phyloP scores from a whole-genome alignment of 2,113 vertebrate genomes.

The Mormyrus iriodes region DNA sequence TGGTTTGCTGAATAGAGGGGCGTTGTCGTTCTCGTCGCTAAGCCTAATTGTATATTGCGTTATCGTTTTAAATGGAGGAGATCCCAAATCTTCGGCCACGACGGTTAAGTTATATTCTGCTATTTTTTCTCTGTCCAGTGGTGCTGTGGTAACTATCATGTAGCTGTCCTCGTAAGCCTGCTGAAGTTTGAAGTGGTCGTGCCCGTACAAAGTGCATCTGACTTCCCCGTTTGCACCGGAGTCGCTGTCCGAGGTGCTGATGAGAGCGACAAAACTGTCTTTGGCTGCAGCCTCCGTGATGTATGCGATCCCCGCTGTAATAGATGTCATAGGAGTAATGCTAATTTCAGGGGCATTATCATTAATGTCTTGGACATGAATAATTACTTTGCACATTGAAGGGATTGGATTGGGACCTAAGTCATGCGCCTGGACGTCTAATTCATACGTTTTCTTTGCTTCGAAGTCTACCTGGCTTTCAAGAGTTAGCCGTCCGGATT shows the following conservation, averaged over 20 bases:
- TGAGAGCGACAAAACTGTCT: conserved; percentile 89
- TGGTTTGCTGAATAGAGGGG: conserved; percentile 71
- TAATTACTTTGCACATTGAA: conserved; percentile 79
- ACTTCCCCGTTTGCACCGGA: conserved; percentile 83
- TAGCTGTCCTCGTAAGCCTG: conserved; percentile 92
- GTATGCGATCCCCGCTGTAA: conserved; percentile 62
- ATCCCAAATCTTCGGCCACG: conserved; percentile 85
- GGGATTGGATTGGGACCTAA: conserved; percentile 77
- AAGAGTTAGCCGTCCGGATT: conserved; percentile 75
- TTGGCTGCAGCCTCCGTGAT: conserved; percentile 75
- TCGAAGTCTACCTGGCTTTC: conserved; percentile 83
- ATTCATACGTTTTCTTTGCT: conserved; percentile 82
- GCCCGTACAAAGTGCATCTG: conserved; percentile 83
- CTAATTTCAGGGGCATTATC: conserved; percentile 89
- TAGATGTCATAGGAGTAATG: conserved; percentile 81
- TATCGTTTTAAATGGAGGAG: conserved; percentile 75
- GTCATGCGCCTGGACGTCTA: conserved; percentile 85
- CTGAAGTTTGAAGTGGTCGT: conserved; percentile 85
- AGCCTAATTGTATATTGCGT: conserved; percentile 79
- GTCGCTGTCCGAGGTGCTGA: conserved; percentile 90
- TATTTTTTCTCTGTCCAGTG: conserved; percentile 80
- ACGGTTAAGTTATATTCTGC: conserved; percentile 87
- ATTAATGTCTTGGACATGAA: conserved; percentile 88
- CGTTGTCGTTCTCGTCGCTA: conserved; percentile 86
- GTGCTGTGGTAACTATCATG: conserved; percentile 79